phyloP scores from a whole-genome alignment of 1,140 invertebrate genomes.

The Drosophila mauritiana region DNA sequence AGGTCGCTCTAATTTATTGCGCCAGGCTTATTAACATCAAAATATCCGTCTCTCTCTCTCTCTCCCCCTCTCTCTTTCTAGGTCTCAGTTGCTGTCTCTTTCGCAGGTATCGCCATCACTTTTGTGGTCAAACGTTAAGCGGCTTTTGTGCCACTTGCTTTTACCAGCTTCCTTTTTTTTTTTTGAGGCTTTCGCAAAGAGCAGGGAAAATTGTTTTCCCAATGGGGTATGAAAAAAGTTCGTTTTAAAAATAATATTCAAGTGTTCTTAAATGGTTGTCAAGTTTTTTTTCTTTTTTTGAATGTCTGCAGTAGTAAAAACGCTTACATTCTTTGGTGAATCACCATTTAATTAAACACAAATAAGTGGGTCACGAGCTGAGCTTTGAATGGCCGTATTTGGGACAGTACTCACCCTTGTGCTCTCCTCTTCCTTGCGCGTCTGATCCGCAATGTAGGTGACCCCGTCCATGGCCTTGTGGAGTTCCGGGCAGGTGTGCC shows the following conservation, averaged over 20 bases:
- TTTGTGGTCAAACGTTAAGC: constrained; percentile 20
- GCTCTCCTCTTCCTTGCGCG: constrained; percentile 95
- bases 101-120: not conserved
- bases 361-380: too few relatives aligned
- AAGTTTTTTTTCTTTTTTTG: not conserved
- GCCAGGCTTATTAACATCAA: constrained; percentile 52
- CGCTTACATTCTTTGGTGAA: too few relatives aligned
- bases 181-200: constrained; percentile 6
- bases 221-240: not conserved
- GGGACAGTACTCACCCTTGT: constrained; percentile 89
- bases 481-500: constrained; percentile 95
- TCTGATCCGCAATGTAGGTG: constrained; percentile 96
- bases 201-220: not conserved
- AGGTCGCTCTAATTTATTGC: constrained; percentile 72
- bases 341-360: too few relatives aligned
- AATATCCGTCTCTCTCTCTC: not conserved
- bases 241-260: not conserved
- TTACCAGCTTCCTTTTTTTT: not conserved
- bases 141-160: constrained; percentile 34
- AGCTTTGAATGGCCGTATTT: too few relatives aligned
- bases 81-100: not conserved
- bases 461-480: constrained; percentile 96
- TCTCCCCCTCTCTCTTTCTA: not conserved
- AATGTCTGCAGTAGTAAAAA: too few relatives aligned
- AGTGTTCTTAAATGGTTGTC: not conserved